Conservation (phyloP, 2,888 invertebrate species). For the Scaptodrosophila latifasciaeformis region DNA sequence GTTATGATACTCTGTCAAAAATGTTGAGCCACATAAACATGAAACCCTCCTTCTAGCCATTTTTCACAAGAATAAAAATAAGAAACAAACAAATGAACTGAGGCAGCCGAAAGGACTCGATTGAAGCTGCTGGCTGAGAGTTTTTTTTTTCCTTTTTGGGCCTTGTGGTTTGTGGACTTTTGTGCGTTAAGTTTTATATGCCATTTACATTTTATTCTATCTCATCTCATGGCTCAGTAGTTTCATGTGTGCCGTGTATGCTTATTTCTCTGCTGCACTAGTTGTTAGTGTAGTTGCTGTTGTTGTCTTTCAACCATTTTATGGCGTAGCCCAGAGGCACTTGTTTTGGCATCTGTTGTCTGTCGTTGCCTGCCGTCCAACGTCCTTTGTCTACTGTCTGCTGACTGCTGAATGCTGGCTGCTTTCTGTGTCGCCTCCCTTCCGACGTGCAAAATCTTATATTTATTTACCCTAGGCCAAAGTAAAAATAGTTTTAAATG, state of each 20-base stretch:
- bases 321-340: constrained; percentile 30
- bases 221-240: constrained; percentile 45
- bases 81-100: neutral
- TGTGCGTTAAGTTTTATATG: constrained; percentile 17
- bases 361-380: constrained; percentile 18
- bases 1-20: constrained; percentile 52
- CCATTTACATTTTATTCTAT: constrained; percentile 52
- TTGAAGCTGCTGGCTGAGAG: too few relatives aligned
- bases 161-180: neutral
- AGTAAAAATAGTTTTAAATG: constrained; percentile 59
- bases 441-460: neutral
- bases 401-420: constrained; percentile 27
- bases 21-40: constrained; percentile 48
- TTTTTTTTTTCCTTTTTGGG: too few relatives aligned
- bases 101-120: neutral
- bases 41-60: too few relatives aligned
- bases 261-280: constrained; percentile 1
- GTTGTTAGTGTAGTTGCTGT: constrained; percentile 29
- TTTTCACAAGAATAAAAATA: too few relatives aligned
- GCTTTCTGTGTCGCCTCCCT: neutral
- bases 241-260: constrained; percentile 45
- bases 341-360: constrained; percentile 63
- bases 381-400: constrained; percentile 38
- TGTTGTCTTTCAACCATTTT: constrained; percentile 18
- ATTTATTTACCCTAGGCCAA: constrained; percentile 41